Conservation (phyloP, 1,140 invertebrate species). For the Drosophila ficusphila region DNA sequence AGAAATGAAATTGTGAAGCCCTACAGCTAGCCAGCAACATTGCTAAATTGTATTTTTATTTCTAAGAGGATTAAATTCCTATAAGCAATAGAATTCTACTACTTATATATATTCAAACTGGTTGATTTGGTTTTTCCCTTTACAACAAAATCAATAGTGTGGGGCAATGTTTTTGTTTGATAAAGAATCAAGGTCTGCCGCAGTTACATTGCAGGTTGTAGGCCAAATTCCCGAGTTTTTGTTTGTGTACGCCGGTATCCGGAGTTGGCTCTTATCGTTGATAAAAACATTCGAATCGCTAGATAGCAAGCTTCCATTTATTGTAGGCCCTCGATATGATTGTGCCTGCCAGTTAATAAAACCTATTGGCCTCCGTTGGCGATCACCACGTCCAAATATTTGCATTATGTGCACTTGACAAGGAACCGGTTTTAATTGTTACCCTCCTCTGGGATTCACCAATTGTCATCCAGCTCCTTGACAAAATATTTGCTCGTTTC, state of each 20-base stretch:
- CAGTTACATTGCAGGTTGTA: conserved; percentile 21
- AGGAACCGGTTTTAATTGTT: conserved; percentile 22
- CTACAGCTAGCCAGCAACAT: too few species aligned
- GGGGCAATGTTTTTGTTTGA: conserved; percentile 16
- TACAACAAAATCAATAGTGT: conserved; percentile 12
- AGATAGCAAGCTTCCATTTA: conserved; percentile 31
- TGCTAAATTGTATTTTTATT: too few species aligned
- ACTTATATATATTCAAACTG: not conserved
- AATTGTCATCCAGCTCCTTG: conserved; percentile 10
- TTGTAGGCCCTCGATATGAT: conserved; percentile 9
- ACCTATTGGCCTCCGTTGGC: conserved; percentile 25
- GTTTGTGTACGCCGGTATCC: conserved; percentile 19
- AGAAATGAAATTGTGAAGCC: too few species aligned
- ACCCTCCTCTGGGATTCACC: not conserved
- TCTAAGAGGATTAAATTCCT: not conserved
- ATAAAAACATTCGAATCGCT: conserved; percentile 24
- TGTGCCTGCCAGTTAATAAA: conserved; percentile 21
- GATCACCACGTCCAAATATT: conserved; percentile 27
- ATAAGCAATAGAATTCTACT: too few species aligned
- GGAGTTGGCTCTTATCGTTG: conserved; percentile 23
- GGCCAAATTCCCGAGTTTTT: conserved; percentile 15
- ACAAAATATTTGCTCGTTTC: conserved; percentile 14
- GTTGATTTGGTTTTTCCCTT: not conserved
- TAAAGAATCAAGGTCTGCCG: conserved; percentile 11
- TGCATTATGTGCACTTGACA: conserved; percentile 40